phyloP scores from a whole-genome alignment of 2,797 vertebrate genomes.

The Pygocentrus nattereri region DNA sequence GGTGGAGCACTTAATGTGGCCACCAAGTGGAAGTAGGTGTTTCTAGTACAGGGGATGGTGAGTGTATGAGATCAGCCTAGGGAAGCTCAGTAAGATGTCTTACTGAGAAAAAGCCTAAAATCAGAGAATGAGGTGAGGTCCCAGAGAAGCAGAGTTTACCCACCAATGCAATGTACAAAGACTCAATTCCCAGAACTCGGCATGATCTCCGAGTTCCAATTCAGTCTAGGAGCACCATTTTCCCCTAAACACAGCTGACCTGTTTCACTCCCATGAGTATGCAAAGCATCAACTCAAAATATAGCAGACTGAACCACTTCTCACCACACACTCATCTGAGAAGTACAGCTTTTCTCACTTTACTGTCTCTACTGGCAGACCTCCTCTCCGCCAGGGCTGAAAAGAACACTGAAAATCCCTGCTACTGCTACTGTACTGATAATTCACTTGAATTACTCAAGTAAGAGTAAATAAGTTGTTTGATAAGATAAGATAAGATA shows the following conservation, averaged over 20 bases:
- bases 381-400: neutral
- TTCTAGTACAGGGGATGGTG: neutral
- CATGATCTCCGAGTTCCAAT: neutral
- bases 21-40: neutral
- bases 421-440: neutral
- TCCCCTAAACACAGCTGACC: neutral
- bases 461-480: neutral
- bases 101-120: neutral
- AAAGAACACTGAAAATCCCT: neutral
- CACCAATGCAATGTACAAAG: neutral
- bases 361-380: neutral
- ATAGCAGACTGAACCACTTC: neutral
- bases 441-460: neutral
- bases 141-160: neutral
- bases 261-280: neutral
- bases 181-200: conserved; percentile 2
- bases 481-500: too few species aligned
- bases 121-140: neutral
- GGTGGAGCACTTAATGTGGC: neutral
- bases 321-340: conserved; percentile 7
- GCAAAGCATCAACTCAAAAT: neutral
- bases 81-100: neutral
- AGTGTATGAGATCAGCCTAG: neutral
- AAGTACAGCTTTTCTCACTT: conserved; percentile 11
- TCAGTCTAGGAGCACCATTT: conserved; percentile 1